Evolutionary conservation across 2,113 vertebrate genomes (phyloP), one percentile per base, ranked within the genome.

Genomic region (Steatornis caripensis): DNA sequence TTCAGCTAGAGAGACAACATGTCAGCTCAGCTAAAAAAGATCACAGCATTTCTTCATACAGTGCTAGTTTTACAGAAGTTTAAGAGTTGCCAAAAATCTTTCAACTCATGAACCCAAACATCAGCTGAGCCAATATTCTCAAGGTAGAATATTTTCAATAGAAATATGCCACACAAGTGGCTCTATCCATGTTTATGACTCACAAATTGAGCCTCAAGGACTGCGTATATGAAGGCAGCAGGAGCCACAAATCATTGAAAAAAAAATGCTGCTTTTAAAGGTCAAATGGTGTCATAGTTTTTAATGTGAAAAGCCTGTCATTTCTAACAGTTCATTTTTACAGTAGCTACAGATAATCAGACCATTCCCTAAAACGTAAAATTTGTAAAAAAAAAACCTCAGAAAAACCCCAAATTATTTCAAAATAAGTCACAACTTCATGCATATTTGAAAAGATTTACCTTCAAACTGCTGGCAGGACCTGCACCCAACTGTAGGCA

Each of bases 1-100:
- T 97, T 97, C 96, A 97, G 92, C 64, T 89, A 84, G 30, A 95
- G 69, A 97, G 92, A 97, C 89, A 97, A 68, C 81, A 60, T 85
- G 87, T 96, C 96, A 96, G 37, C 69, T 94, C 89, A 87, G 80
- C 87, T 96, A 92, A 95, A 95, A 95, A 97, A 90, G 65, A 91
- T 92, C 58, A 95, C 34, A 91, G 54, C 70, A 84, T 87, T 94
- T 96, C 91, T 95, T 97, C 89, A 96, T 78, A 62, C 66, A 85
- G 36, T 90, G 75, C 55, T 95, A 87, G 78, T 65, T 97, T 89
- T 80, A 91, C 58, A 87, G 62, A 96, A 90, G 61, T 92, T 96
- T 90, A 86, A 82, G 68, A 81, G 39, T 17, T 45, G 61, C 70
- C 84, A 95, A 94, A 95, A 94, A 87, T 62, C 39, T 94, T 91